Base-by-base conservation (phyloP, 2,888 invertebrate species). In the Scaptomyza tumidula region DNA sequence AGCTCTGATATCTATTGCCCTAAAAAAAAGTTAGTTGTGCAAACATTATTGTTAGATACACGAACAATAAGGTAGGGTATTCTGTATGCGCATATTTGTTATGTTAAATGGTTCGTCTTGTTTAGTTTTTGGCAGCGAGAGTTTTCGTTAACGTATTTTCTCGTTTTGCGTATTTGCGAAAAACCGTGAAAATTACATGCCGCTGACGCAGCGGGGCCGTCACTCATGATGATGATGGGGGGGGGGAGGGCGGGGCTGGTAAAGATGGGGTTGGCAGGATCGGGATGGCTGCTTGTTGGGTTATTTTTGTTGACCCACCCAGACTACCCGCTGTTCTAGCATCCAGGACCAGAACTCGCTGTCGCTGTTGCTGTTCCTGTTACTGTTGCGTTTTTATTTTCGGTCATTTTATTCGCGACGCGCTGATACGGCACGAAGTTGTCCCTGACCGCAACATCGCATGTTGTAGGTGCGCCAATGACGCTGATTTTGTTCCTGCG, bases 381-480 rank as follows among this genome's bases (percentile, higher is more conserved):
- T 39, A 41, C 56, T 43, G 35, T 14, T 52, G 56, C 59, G 39
- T 55, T 60, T 70, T 70, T 57, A 52, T 62, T 69, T 41, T 67
- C 37, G 46, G 57, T 48, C 72, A 77, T 82, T 80, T 86, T 86
- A 80, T 82, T 85, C 78, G 68, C 68, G 72, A 75, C 75, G 75
- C 78, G 78, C 80, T 86, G 88, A 86, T 82, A 80, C 77, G 81
- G 88, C 89, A 88, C 88, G 86, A 87, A 89, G 86, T 86, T 87
- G 83, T 80, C 67, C 74, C 80, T 72, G 71, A 89, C 89, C 89
- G 62, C 89, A 89, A 89, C 89, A 89, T 88, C 86, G 89, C 89
- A 89, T 89, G 88, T 89, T 89, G 89, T 89, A 89, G 89, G 89
- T 89, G 89, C 88, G 89, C 89, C 89, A 89, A 89, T 89, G 89